Base-by-base conservation (phyloP, 2,797 vertebrate genomes). In the Thripadectes ignobilis region DNA sequence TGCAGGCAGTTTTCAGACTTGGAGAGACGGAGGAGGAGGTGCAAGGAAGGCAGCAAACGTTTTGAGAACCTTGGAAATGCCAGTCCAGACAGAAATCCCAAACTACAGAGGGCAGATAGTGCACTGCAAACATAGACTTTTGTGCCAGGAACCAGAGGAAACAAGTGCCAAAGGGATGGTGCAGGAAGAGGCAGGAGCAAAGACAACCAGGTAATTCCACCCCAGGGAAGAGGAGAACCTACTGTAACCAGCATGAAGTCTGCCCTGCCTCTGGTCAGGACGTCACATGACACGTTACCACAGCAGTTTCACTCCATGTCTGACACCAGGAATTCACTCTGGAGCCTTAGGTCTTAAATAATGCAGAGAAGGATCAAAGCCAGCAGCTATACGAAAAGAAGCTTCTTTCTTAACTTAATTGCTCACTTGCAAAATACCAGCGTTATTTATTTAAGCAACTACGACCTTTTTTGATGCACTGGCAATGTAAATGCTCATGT, bases 101-200 rank as follows among this genome's bases (percentile, higher is more conserved):
- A 63, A 15, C 30, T 57, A 57, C 55, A 87, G 41, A 74, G n/a
- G 52, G n/a, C 63, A 77, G 12, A 14, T 10, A 29, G 0, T 63
- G 43, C 5, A 4, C 83, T 51, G 41, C 72, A 65, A 52, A 29
- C 68, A 61, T 24, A 59, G 24, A 30, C 24, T 57, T 78, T 6
- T 19, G 74, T 45, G 45, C 39, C 49, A 92, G 30, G 51, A 92
- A 65, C 14, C 51, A 63, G 55, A 74, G 21, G 71, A 89, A 84
- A 87, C 3, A 52, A 72, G n/a, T n/a, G 26, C 18, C 34, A 32
- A 72, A 69, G 67, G 39, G 54, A 66, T 2, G 16, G 51, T 49
- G 36, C 0, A 0, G 57, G 58, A 66, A 74, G 69, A 36, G 61
- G 58, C 0, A 0, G 24, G 23, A 89, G 34, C 6, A 10, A 58